Base-by-base conservation (phyloP, 2,797 vertebrate genomes). In the Premnoplex brunnescens region DNA sequence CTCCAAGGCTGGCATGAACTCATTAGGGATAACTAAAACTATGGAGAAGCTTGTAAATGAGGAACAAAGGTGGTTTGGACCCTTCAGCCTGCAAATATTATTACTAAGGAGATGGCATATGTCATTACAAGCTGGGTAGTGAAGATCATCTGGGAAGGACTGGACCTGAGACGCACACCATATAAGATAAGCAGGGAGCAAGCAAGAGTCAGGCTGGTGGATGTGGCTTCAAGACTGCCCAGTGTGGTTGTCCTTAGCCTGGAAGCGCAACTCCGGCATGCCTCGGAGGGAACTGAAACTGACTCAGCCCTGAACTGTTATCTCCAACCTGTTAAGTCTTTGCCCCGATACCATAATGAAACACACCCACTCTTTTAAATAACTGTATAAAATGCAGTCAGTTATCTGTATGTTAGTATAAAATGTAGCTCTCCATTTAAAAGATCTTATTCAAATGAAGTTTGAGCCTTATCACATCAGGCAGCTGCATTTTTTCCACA, bases 151-250 rank as follows among this genome's bases (percentile, higher is more conserved):
- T 41, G 34, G 22, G 39, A 88, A 59, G 54, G 34, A 72, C 11
- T 9, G 32, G 17, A 59, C 8, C 24, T 1, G 0, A 75, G 19
- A 9, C 80, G 10, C 1, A 14, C 11, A 48, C 12, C 32, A 67
- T 32, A 36, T 8, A 21, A 87, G 28, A 51, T 15, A 8, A 78
- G 39, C 14, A 72, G 7, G 30, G 26, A 56, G 4, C 0, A 0
- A 71, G 20, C 7, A 11, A 76, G 13, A 87, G 23, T 19, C n/a
- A 43, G 7, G 18, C 18, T 76, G 24, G 30, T 28, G n/a, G 22
- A 68, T 37, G 27, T 3, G 26, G 18, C 12, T 84, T 20, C 51
- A 72, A 68, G 44, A 60, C 20, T 34, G 37, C 14, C 44, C 2
- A 2, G 12, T 0, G 3, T 54, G 52, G 51, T 8, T 54, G 39